Percentiles rank a stretch among this genome's conserved stretches.
These are phyloP conservation scores for Morinoia aosen DNA, from an alignment of 2,888 invertebrate genomes.

Conservation along the genomic window DNA sequence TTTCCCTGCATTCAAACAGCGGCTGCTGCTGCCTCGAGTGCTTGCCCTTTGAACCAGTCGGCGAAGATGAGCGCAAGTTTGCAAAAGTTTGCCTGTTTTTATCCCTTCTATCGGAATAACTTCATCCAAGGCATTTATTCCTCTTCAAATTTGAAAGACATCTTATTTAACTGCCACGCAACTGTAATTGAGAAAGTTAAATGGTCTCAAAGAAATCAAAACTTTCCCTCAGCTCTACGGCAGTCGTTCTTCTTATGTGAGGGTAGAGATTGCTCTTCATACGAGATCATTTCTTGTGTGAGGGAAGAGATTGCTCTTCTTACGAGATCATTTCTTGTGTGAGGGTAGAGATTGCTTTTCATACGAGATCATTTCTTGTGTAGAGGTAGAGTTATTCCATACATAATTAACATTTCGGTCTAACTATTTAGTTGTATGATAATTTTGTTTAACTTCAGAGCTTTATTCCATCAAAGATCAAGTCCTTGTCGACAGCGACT, in stretches of 20 bases:
- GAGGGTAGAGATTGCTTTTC: not conserved
- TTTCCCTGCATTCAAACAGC: not conserved
- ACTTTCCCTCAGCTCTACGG: conserved; percentile 12
- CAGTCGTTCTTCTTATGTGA: conserved; percentile 21
- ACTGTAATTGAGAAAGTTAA: conserved; percentile 46
- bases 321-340: not conserved
- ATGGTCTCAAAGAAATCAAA: conserved; percentile 46
- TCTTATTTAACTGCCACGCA: conserved; percentile 41
- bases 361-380: not conserved
- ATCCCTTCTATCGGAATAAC: not conserved
- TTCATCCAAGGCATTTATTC: conserved; percentile 16
- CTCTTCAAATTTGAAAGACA: conserved; percentile 23
- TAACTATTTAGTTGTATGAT: too few relatives aligned
- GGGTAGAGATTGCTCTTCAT: not conserved
- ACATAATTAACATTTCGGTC: too few relatives aligned
- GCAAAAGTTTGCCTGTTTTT: not conserved
- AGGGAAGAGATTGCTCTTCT: not conserved
- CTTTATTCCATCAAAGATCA: too few relatives aligned
- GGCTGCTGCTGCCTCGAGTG: not conserved
- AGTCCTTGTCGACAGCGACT: too few relatives aligned
- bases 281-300: not conserved
- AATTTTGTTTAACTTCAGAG: too few relatives aligned
- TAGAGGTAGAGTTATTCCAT: not conserved
- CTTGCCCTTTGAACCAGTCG: not conserved
- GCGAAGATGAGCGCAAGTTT: conserved; percentile 10